Conservation (phyloP, 2,113 vertebrate species). For the Neolamprologus kungweensis region DNA sequence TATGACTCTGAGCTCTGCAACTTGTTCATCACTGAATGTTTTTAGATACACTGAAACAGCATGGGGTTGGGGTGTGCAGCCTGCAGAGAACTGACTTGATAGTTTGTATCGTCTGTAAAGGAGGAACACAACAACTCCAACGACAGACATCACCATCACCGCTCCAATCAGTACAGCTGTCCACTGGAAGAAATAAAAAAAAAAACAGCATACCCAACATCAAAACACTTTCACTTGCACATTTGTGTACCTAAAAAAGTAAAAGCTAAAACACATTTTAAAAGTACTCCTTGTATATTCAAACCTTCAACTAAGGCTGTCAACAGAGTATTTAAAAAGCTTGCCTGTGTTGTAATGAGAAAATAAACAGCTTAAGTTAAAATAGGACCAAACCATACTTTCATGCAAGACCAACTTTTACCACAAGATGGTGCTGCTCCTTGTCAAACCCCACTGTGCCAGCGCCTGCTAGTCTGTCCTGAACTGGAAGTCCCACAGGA, state of each 20-base stretch:
- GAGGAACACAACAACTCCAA: conserved; percentile 71
- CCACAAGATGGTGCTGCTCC: background rate
- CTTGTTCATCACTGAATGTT: background rate
- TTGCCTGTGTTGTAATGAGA: background rate
- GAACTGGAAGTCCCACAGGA: background rate
- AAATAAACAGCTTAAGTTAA: background rate
- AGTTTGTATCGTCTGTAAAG: conserved; percentile 71
- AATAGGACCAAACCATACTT: background rate
- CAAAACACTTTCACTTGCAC: background rate
- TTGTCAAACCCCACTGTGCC: background rate
- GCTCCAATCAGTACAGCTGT: conserved; percentile 76
- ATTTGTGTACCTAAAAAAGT: background rate
- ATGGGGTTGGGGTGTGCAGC: background rate
- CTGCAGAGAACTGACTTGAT: conserved; percentile 70
- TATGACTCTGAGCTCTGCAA: background rate
- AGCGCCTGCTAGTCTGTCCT: background rate
- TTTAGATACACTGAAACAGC: background rate
- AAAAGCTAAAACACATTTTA: background rate
- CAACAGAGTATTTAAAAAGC: background rate
- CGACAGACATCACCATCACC: conserved; percentile 51
- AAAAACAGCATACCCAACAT: background rate
- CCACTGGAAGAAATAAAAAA: conserved; percentile 58
- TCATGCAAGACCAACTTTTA: background rate
- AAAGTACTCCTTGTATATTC: background rate
- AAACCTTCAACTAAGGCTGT: background rate